These are phyloP conservation scores for Netelia fuscicornis DNA, from an alignment of 2,888 invertebrate genomes.

Conservation along the genomic window DNA sequence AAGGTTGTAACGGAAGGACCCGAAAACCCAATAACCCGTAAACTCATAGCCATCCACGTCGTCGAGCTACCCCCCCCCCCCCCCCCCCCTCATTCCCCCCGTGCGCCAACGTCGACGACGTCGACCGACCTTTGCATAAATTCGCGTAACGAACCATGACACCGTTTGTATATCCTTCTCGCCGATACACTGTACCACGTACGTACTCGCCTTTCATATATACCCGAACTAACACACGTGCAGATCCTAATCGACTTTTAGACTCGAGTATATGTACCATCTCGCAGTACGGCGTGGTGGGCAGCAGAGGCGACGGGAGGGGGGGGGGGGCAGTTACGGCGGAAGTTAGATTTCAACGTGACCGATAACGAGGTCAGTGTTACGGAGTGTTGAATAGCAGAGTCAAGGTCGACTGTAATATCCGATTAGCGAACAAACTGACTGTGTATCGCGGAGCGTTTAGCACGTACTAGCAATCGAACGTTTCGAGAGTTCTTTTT, in stretches of 20 bases:
- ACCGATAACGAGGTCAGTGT: slow-evolving; percentile 61
- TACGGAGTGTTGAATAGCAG: slow-evolving; percentile 29
- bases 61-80: slow-evolving; percentile 28
- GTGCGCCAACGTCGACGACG: slow-evolving; percentile 28
- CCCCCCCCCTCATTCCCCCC: slow-evolving; percentile 14
- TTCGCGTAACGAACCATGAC: slow-evolving; percentile 62
- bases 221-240: neutral
- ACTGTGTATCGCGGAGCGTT: neutral
- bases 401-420: slow-evolving; percentile 27
- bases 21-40: slow-evolving; percentile 69
- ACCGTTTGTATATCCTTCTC: slow-evolving; percentile 58
- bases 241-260: slow-evolving; percentile 54
- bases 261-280: slow-evolving; percentile 25
- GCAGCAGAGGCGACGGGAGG: neutral
- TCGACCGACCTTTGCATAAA: slow-evolving; percentile 64
- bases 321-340: neutral
- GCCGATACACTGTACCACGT: slow-evolving; percentile 18
- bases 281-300: neutral
- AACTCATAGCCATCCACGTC: slow-evolving; percentile 44
- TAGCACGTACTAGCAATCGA: neutral
- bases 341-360: slow-evolving; percentile 42
- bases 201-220: slow-evolving; percentile 22
- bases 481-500: slow-evolving; percentile 2
- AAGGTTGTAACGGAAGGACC: slow-evolving; percentile 57
- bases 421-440: neutral